Evolutionary conservation across 2,797 vertebrate species (phyloP), one percentile per base, ranked within the genome.

Genomic region (Dendrocincla fuliginosa): DNA sequence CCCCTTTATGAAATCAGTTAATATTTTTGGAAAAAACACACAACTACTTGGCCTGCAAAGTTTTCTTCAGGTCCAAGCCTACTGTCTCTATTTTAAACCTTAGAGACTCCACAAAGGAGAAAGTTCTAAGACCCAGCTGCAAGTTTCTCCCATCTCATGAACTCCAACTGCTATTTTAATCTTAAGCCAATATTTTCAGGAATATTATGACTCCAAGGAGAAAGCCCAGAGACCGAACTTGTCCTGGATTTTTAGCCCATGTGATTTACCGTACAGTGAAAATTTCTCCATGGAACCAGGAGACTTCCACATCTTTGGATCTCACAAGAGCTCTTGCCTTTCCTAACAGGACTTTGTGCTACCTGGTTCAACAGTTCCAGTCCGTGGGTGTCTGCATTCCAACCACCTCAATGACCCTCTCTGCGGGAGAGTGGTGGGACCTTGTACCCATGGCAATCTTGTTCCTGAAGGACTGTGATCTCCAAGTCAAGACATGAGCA

Each of bases 371-470:
- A 3, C 6, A 44, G 23, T 30, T 83, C 25, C 15, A 52, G 18
- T 35, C n/a, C 27, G 44, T 56, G 44, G 35, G 12, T 52, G 24
- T 42, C 46, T 73, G 64, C n/a, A 35, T 50, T 70, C 47, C 56
- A 87, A 17, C 11, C 7, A 41, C 11, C 7, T 25, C 3, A 7
- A 1, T 10, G 52, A 39, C 7, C 27, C n/a, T 17, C 5, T 20
- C 30, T 13, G 4, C 1, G 1, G 37, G 56, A 53, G 16, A 8
- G 12, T 17, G 5, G 6, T 20, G 28, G 47, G 27, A 5, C 28
- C 33, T 41, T 22, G 20, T 20, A 46, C 20, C 19, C 44, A 46
- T 46, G 19, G 44, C 44, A 22, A 22, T 22, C 44, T 22, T 50
- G 22, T 25, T 28, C 20, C 35, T 30, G 13, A n/a, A 76, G 22